Conservation (phyloP, 2,888 invertebrate species). For the Cheilosia grossa region DNA sequence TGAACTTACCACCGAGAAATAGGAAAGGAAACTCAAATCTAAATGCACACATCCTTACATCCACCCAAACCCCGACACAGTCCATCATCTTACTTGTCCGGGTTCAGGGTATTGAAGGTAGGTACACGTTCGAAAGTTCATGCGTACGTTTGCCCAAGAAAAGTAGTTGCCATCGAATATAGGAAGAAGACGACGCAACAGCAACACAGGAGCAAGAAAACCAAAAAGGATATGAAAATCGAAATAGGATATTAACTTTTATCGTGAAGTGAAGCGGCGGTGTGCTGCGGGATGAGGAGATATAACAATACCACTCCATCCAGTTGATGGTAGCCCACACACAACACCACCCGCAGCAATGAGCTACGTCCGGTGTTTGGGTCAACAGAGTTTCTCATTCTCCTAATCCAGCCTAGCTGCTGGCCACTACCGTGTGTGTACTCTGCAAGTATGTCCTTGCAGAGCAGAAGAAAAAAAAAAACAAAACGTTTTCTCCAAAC, state of each 20-base stretch:
- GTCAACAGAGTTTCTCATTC: conserved; percentile 37
- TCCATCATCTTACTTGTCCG: conserved; percentile 39
- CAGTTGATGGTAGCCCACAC: conserved; percentile 43
- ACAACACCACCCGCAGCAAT: conserved; percentile 24
- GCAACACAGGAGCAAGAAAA: conserved; percentile 54
- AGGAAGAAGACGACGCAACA: conserved; percentile 14
- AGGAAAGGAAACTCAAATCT: conserved; percentile 42
- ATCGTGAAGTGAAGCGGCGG: conserved; percentile 36
- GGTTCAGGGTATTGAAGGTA: neutral
- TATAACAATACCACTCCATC: conserved; percentile 55
- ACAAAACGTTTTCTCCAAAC: conserved; percentile 48
- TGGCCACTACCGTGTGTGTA: conserved; percentile 44
- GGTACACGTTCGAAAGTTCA: conserved; percentile 42
- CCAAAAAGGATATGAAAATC: conserved; percentile 67
- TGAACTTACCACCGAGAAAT: conserved; percentile 26
- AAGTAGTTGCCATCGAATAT: conserved; percentile 23
- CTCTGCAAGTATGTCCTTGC: conserved; percentile 36
- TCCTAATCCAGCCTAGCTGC: conserved; percentile 13
- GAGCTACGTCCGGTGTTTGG: conserved; percentile 68
- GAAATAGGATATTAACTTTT: conserved; percentile 70
- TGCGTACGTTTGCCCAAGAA: conserved; percentile 12
- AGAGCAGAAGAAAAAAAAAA: conserved; percentile 4
- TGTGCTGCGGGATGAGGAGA: conserved; percentile 30
- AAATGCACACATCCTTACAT: conserved; percentile 38
- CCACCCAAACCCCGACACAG: conserved; percentile 15